phyloP scores from a whole-genome alignment of 2,113 vertebrate species.

The Trochalopteron elliotii region DNA sequence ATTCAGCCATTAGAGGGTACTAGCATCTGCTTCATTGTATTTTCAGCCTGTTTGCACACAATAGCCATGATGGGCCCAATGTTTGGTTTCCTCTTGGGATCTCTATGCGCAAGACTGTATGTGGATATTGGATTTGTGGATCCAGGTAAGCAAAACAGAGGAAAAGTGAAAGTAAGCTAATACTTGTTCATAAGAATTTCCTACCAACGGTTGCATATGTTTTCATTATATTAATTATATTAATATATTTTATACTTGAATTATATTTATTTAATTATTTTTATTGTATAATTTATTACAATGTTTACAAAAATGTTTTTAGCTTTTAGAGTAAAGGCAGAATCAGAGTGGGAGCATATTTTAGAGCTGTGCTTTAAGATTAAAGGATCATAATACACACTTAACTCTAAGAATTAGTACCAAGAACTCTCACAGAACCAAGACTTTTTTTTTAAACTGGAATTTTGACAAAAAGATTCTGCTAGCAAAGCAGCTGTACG shows the following conservation, averaged over 20 bases:
- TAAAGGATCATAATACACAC: not conserved
- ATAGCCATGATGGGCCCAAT: constrained; percentile 84
- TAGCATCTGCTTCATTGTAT: not conserved
- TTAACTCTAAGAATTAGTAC: not conserved
- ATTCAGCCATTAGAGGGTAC: not conserved
- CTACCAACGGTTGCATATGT: not conserved
- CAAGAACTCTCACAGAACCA: not conserved
- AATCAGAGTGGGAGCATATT: not conserved
- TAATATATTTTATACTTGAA: not conserved
- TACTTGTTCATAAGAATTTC: not conserved
- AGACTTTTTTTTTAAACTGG: not conserved
- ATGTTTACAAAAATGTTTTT: not conserved
- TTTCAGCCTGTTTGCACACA: constrained; percentile 83
- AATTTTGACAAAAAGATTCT: not conserved
- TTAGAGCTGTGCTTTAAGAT: not conserved
- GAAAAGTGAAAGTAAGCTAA: not conserved
- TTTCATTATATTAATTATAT: not conserved
- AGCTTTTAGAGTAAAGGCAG: not conserved
- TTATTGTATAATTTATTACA: not conserved
- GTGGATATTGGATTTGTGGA: constrained; percentile 92
- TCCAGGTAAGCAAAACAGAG: constrained; percentile 64
- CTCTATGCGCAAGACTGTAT: constrained; percentile 83
- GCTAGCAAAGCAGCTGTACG: not conserved
- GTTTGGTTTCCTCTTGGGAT: constrained; percentile 82
- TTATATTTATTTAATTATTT: not conserved